Base-by-base conservation (phyloP, 2,888 invertebrate species). In the Theretra japonica region DNA sequence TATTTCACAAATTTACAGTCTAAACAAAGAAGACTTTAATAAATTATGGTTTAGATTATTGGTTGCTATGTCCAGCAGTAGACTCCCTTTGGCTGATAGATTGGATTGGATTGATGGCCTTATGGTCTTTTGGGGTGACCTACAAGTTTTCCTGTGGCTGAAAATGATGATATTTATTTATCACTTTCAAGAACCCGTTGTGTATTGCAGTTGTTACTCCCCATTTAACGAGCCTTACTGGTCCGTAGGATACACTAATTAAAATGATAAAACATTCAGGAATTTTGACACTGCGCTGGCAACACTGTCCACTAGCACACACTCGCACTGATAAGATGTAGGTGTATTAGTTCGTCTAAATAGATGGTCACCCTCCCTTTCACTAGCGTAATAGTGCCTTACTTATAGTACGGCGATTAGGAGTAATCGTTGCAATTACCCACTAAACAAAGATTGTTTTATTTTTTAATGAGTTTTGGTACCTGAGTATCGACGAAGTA, bases 361-460 rank as follows among this genome's bases (percentile, higher is more conserved):
- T 89, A 91, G 91, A 92, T 92, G 89, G 88, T 86, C 86, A 92
- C 92, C 93, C 92, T 90, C 89, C 93, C 93, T 94, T 94, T 94
- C 93, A 93, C 93, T 91, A 83, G 84, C 86, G 86, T 84, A 88
- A 88, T 82, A 81, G 87, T 82, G 87, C 87, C 88, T 77, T 79
- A 89, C 81, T 87, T 85, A 90, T 89, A 90, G 89, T 85, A 79
- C 75, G 79, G 68, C 75, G 78, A 79, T 80, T 84, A 77, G 75
- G 79, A 76, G 71, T 77, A 79, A 72, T 70, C 41, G 70, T 41
- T 21, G 60, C 59, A 68, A 69, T 72, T 72, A 72, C 71, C 70
- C 70, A 78, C 79, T 77, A 75, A 80, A 79, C 77, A 80, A 77
- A 75, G 71, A 76, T 75, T 78, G 77, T 76, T 68, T 72, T 75